phyloP scores from a whole-genome alignment of 2,888 invertebrate genomes.

The Scaptomyza caliginosa region DNA sequence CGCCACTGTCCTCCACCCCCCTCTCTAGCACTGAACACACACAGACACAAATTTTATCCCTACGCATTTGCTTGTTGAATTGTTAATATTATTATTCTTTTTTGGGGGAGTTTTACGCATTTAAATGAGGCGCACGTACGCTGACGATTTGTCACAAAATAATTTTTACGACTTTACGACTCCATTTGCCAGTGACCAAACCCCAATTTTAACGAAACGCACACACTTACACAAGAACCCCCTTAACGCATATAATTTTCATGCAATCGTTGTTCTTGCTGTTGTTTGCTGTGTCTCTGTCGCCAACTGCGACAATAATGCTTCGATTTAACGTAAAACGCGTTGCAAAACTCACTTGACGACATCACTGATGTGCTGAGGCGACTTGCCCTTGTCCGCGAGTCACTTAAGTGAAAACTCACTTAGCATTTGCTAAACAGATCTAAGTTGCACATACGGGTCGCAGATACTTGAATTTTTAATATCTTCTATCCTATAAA shows the following conservation, averaged over 20 bases:
- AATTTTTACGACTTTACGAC: slow-evolving; percentile 84
- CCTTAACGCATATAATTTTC: slow-evolving; percentile 54
- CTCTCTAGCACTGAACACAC: not conserved
- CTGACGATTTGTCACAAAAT: slow-evolving; percentile 84
- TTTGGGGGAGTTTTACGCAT: slow-evolving; percentile 70
- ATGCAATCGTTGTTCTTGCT: slow-evolving; percentile 10
- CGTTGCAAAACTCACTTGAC: slow-evolving; percentile 49
- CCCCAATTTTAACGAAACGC: slow-evolving; percentile 24
- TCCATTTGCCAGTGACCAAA: slow-evolving; percentile 68
- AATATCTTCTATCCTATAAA: not conserved
- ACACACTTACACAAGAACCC: slow-evolving; percentile 4
- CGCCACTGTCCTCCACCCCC: slow-evolving; percentile 4
- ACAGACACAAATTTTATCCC: slow-evolving; percentile 3
- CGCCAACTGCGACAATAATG: slow-evolving; percentile 65
- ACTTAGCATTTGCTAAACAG: slow-evolving; percentile 3
- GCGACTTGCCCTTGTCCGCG: slow-evolving; percentile 25
- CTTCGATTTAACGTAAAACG: slow-evolving; percentile 56
- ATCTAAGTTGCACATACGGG: not conserved
- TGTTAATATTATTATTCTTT: slow-evolving; percentile 73
- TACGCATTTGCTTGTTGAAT: slow-evolving; percentile 58
- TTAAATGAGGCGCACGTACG: slow-evolving; percentile 83
- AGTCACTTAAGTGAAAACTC: slow-evolving; percentile 22
- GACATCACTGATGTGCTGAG: slow-evolving; percentile 14
- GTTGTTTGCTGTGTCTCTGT: slow-evolving; percentile 29
- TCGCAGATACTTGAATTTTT: not conserved